Evolutionary conservation across 2,797 vertebrate species (phyloP).

Genomic region (Psittacula echo): DNA sequence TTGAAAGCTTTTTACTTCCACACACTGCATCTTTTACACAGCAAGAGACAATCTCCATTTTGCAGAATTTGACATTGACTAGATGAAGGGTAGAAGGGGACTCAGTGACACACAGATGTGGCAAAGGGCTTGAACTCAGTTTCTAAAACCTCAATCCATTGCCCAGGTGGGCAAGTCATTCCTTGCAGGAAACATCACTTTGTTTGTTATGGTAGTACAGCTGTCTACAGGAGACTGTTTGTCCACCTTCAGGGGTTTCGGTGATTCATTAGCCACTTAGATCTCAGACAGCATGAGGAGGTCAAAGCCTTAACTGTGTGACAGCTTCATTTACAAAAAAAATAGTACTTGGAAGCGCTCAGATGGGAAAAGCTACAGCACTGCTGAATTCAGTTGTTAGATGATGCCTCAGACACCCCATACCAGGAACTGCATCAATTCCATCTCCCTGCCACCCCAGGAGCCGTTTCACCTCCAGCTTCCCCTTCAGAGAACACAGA

Average conservation of each 20-base stretch:
- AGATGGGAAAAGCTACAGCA: neutral
- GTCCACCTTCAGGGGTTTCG: neutral
- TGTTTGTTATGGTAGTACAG: neutral
- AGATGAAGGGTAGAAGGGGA: neutral
- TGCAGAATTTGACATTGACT: neutral
- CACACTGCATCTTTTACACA: rapidly evolving
- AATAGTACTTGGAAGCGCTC: neutral
- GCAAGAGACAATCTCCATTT: neutral
- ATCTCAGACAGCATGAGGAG: neutral
- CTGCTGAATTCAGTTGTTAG: neutral
- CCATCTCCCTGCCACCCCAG: rapidly evolving
- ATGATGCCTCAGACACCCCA: neutral
- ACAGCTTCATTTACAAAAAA: neutral
- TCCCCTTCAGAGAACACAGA: neutral
- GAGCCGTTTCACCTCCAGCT: neutral
- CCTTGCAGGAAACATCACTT: neutral
- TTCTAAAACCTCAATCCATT: neutral
- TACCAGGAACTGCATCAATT: rapidly evolving
- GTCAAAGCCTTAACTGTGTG: neutral
- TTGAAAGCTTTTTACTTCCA: neutral
- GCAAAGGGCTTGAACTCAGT: neutral
- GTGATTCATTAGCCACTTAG: neutral
- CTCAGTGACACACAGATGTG: neutral
- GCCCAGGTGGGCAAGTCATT: neutral
- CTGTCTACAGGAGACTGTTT: neutral